Conservation (phyloP, 1,140 invertebrate species). For the Augochlora pura region DNA sequence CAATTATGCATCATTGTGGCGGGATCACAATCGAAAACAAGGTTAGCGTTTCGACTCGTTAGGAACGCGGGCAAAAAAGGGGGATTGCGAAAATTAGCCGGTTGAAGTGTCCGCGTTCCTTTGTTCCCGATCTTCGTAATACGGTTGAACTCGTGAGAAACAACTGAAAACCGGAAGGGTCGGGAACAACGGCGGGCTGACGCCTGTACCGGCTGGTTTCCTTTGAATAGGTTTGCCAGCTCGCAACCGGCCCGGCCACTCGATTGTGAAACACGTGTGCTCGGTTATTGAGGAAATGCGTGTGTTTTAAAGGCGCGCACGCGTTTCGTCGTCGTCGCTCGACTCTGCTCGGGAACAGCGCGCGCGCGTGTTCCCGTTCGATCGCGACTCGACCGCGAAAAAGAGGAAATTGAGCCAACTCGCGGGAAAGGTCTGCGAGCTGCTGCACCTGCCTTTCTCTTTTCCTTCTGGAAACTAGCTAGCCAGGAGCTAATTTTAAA, state of each 20-base stretch:
- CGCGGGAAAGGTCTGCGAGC: neutral
- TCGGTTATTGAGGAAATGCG: conserved; percentile 35
- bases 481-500: conserved; percentile 49
- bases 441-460: conserved; percentile 48
- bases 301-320: neutral
- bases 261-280: conserved; percentile 35
- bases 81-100: neutral
- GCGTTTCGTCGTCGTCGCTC: neutral
- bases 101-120: neutral
- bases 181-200: conserved; percentile 12
- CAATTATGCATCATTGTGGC: neutral
- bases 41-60: neutral
- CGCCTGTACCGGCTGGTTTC: conserved; percentile 6
- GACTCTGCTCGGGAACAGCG: too few species aligned
- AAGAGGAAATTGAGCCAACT: neutral
- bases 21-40: neutral
- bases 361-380: neutral
- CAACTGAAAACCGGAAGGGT: conserved; percentile 4
- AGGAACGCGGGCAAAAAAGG: neutral
- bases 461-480: conserved; percentile 8
- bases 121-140: conserved; percentile 7
- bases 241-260: conserved; percentile 35
- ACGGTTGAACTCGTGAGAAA: conserved; percentile 36
- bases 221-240: conserved; percentile 56
- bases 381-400: neutral